Percentiles rank a stretch among this genome's conserved stretches.
Conservation (phyloP, 1,140 invertebrate genomes). For the Aphelinus atriplicis region DNA sequence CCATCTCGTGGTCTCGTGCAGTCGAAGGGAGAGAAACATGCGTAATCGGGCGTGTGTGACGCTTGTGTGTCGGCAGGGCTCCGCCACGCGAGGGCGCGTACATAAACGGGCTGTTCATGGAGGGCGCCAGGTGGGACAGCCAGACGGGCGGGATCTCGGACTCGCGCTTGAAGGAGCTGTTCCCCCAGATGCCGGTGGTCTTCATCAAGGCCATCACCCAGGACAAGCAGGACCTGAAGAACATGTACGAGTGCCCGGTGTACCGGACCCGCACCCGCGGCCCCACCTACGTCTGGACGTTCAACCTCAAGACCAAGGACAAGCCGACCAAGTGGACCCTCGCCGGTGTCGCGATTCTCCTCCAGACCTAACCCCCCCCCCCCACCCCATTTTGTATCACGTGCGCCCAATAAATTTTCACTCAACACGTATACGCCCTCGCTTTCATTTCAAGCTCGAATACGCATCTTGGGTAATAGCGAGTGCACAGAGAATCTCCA, state of each 20-base stretch:
- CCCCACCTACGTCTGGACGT: slow-evolving; percentile 95
- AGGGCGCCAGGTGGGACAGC: slow-evolving; percentile 92
- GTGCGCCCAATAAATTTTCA: too few species aligned
- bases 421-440: too few species aligned
- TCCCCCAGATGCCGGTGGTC: slow-evolving; percentile 91
- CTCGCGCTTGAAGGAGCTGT: slow-evolving; percentile 88
- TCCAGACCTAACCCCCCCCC: slow-evolving; percentile 71
- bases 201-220: slow-evolving; percentile 87
- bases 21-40: too few species aligned
- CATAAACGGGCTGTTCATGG: slow-evolving; percentile 90
- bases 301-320: slow-evolving; percentile 91
- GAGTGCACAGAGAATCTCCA: too few species aligned
- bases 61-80: slow-evolving; percentile 60
- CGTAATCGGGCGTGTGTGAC: too few species aligned
- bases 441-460: too few species aligned
- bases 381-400: too few species aligned
- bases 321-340: slow-evolving; percentile 91
- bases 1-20: too few species aligned
- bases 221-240: slow-evolving; percentile 88
- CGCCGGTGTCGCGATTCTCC: slow-evolving; percentile 88
- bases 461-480: too few species aligned
- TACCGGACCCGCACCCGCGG: slow-evolving; percentile 91
- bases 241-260: slow-evolving; percentile 92
- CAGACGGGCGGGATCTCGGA: slow-evolving; percentile 81
- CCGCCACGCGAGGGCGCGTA: slow-evolving; percentile 92